Evolutionary conservation across 2,113 vertebrate species (phyloP).

Genomic region (Urocitellus parryii): DNA sequence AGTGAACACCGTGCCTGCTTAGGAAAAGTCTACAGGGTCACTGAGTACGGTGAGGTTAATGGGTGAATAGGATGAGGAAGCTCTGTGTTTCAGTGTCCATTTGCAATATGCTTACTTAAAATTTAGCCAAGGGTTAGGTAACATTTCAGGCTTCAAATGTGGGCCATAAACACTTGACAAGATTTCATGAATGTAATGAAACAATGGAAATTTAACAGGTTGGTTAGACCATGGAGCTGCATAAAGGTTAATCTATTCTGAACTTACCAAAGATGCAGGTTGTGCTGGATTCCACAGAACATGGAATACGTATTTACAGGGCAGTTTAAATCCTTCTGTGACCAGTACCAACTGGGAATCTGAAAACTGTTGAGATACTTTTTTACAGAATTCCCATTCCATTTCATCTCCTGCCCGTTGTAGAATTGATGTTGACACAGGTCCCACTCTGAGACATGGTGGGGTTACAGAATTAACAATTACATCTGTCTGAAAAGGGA

Average conservation of each 20-base stretch:
- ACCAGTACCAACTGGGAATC: accelerated
- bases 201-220: background rate
- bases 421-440: constrained; percentile 79
- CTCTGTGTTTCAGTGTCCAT: background rate
- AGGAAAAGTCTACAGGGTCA: background rate
- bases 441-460: accelerated
- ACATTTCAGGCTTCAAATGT: background rate
- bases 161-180: background rate
- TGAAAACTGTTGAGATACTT: accelerated
- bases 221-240: background rate
- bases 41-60: background rate
- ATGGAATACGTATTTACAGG: constrained; percentile 84
- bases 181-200: constrained; percentile 19
- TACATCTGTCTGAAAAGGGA: constrained; percentile 87
- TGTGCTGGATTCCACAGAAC: background rate
- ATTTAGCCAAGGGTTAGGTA: background rate
- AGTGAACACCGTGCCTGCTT: background rate
- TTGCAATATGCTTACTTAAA: background rate
- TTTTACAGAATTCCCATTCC: constrained; percentile 46
- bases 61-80: background rate
- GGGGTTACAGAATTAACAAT: constrained; percentile 85
- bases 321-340: constrained; percentile 74
- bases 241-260: constrained; percentile 30
- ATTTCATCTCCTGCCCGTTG: constrained; percentile 80
- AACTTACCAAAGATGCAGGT: background rate